Percentiles rank a stretch among this genome's conserved stretches.
phyloP scores from a whole-genome alignment of 2,113 vertebrate species.

The Tricholaema leucomelas region DNA sequence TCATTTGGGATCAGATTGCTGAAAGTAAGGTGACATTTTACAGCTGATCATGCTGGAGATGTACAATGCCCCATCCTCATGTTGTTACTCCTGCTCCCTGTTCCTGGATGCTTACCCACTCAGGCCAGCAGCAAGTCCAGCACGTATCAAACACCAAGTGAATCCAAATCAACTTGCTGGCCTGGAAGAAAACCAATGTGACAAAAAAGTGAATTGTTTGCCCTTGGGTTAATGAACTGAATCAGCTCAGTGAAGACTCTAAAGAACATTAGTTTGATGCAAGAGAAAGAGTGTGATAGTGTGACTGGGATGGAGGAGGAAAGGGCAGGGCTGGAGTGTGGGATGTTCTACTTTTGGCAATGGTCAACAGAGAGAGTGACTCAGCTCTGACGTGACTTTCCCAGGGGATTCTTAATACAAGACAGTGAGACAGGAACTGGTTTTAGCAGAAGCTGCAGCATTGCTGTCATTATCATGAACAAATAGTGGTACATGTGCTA shows the following conservation, averaged over 20 bases:
- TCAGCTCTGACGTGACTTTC: not conserved
- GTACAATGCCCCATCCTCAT: not conserved
- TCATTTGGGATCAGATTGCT: not conserved
- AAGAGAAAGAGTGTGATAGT: not conserved
- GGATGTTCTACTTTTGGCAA: not conserved
- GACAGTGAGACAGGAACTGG: not conserved
- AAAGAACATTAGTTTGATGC: constrained; percentile 10
- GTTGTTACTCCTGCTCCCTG: not conserved
- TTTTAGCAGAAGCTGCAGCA: not conserved
- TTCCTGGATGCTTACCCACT: not conserved
- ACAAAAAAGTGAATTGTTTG: constrained; percentile 55
- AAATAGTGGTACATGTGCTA: not conserved
- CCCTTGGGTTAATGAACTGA: constrained; percentile 44
- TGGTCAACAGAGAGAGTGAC: not conserved
- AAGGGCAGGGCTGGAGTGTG: not conserved
- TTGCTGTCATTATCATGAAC: not conserved
- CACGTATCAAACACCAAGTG: fast-evolving
- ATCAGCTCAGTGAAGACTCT: constrained; percentile 22
- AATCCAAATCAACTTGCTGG: not conserved
- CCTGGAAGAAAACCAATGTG: constrained; percentile 43
- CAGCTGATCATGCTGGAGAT: not conserved
- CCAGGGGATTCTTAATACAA: not conserved
- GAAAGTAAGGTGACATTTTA: not conserved
- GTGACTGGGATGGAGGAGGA: not conserved
- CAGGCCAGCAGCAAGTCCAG: fast-evolving